Evolutionary conservation across 2,888 invertebrate species (phyloP), one percentile per base, ranked within the genome.

Genomic region (Bellardia pandia): DNA sequence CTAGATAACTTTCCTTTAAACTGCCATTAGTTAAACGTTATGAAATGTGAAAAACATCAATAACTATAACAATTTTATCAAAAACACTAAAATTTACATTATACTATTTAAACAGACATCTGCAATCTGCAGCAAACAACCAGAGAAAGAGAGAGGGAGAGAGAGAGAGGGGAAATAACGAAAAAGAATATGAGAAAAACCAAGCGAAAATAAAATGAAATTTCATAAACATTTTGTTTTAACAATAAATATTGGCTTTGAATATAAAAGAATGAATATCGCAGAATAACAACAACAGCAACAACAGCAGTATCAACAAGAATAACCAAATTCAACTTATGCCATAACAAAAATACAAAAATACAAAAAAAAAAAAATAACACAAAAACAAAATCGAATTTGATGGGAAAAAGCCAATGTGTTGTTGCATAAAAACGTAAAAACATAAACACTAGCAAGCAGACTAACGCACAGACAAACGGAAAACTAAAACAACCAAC

Each of bases 351-450:
- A 56, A 14, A 23, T 23, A 23, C 23, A 23, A 23, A 23, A n/a
- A n/a, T n/a, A 40, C 58, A 71, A 40, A 51, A 13, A 45, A 56
- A 8, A 42, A 64, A 53, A 14, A 40, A 33, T 3, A 68, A 68
- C 7, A 56, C 62, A 23, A 40, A n/a, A 7, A 6, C 23, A 66
- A 69, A 76, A 76, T 71, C 16, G 33, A 62, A 56, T 16, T 72
- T 56, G 56, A 77, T 83, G 77, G 71, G 23, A 72, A 77, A 78
- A 58, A 45, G 3, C 9, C 84, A 77, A 84, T 51, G 64, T 75
- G 80, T 76, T 79, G 58, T 64, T 40, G 51, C 37, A 23, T 23
- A 23, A 23, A 23, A 23, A 23, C 23, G 23, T 23, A 40, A 48
- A 77, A 71, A 13, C 30, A 62, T 11, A 66, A n/a, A 66, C n/a